Conservation (phyloP, 2,888 invertebrate species). For the Cenopis cana region DNA sequence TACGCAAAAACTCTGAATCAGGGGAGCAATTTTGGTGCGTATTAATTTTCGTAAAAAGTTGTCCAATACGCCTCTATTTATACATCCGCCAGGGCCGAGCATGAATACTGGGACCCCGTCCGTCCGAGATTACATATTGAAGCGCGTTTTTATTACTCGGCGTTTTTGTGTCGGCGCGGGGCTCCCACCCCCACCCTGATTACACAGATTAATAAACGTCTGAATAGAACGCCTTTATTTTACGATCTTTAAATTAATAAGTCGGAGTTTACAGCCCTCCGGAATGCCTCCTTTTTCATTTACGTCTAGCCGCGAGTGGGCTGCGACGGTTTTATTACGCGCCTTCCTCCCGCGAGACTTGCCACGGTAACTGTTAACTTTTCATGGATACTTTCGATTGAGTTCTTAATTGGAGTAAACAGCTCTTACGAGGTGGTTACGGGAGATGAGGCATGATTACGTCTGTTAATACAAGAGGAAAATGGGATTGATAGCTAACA, state of each 20-base stretch:
- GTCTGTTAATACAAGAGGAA: not conserved
- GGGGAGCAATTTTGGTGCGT: constrained; percentile 3
- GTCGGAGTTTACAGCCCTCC: constrained; percentile 48
- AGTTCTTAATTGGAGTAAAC: constrained; percentile 19
- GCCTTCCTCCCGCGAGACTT: constrained; percentile 8
- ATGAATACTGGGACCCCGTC: constrained; percentile 29
- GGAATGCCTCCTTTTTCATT: constrained; percentile 39
- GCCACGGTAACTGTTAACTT: constrained; percentile 23
- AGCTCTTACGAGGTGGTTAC: not conserved
- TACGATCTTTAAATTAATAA: constrained; percentile 54
- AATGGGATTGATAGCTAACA: not conserved
- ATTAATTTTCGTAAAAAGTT: constrained; percentile 27
- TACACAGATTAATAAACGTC: constrained; percentile 53
- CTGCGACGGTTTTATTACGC: constrained; percentile 34
- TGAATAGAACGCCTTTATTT: constrained; percentile 48
- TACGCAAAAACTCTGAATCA: not conserved
- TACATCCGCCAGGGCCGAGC: constrained; percentile 42
- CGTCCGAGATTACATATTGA: constrained; percentile 43
- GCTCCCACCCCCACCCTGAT: constrained; percentile 47
- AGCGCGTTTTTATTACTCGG: constrained; percentile 41
- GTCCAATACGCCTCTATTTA: constrained; percentile 45
- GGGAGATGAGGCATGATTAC: not conserved
- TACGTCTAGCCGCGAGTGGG: constrained; percentile 33
- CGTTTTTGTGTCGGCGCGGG: constrained; percentile 31
- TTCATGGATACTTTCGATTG: constrained; percentile 2